Evolutionary conservation across 37 sponge, comb jelly and placozoan species (phyloP), one percentile per base, ranked within the genome.

Genomic region (Geodia barretti): DNA sequence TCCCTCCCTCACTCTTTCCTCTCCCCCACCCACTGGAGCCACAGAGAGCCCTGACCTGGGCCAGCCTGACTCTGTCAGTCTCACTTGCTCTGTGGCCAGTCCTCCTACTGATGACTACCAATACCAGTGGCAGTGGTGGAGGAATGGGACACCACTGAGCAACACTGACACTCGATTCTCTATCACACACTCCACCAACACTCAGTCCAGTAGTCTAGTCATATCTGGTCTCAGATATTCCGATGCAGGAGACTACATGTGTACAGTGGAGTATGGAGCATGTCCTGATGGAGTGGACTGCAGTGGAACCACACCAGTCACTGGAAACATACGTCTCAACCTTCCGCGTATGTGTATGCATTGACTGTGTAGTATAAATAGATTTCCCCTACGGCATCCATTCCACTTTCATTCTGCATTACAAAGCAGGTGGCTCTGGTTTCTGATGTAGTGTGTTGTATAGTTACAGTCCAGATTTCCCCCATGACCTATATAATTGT

Each of bases 91-190:
- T 35, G 68, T 86, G 34, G 38, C 64, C 20, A 36, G 11, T 1
- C 39, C 34, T 70, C 80, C 80, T 23, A 40, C 69, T 0, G 79
- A 64, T 54, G 33, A 67, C 54, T 47, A 47, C 54, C 54, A 47
- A 47, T 47, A 47, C 54, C 54, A 47, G 41, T 86, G 87, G 87
- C 5, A 20, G 38, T 86, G 87, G 87, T 60, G 33, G 25, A 7
- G 41, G 26, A 41, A 33, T 38, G 72, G 64, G 5, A 62, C 23
- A 23, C 58, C 38, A 28, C 31, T 54, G 25, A 20, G 21, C 3
- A 2, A 21, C n/a, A 23, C 2, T 74, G 64, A 63, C 26, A 28
- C 5, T 36, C 33, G 19, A 11, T 28, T n/a, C 25, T 42, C 39
- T 17, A 32, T 62, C 41, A 84, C 78, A 60, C 54, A 47, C 54